Conservation (phyloP, 2,113 vertebrate genomes). For the Scopus umbretta region DNA sequence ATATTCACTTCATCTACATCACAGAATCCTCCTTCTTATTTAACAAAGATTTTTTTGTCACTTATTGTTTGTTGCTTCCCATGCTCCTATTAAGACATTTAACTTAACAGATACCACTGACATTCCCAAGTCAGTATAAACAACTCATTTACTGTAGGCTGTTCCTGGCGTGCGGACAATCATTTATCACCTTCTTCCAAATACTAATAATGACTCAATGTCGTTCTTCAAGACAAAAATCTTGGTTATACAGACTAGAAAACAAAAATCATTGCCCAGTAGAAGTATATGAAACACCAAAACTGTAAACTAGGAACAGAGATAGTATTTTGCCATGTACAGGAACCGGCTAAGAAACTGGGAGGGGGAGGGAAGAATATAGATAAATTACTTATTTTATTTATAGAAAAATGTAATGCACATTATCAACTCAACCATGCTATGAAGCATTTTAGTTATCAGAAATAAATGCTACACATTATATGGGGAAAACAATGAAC, state of each 20-base stretch:
- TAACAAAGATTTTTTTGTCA: background rate
- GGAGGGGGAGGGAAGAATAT: too few species aligned
- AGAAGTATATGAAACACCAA: background rate
- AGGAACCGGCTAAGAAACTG: background rate
- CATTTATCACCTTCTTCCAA: background rate
- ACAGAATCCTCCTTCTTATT: background rate
- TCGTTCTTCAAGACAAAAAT: background rate
- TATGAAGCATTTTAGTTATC: background rate
- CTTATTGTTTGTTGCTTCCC: background rate
- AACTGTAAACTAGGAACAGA: background rate
- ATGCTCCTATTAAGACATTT: background rate
- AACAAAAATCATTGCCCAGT: background rate
- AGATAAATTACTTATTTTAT: background rate
- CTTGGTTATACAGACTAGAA: background rate
- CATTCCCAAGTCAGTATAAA: background rate
- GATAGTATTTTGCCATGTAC: background rate
- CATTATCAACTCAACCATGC: background rate
- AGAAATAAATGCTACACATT: background rate
- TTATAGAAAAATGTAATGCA: background rate
- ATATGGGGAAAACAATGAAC: background rate
- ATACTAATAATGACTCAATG: background rate
- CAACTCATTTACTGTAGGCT: fast-evolving
- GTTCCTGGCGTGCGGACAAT: fast-evolving
- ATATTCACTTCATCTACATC: background rate
- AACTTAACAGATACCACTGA: background rate